Base-by-base conservation (phyloP, 2,113 vertebrate species). In the Macaca mulatta region DNA sequence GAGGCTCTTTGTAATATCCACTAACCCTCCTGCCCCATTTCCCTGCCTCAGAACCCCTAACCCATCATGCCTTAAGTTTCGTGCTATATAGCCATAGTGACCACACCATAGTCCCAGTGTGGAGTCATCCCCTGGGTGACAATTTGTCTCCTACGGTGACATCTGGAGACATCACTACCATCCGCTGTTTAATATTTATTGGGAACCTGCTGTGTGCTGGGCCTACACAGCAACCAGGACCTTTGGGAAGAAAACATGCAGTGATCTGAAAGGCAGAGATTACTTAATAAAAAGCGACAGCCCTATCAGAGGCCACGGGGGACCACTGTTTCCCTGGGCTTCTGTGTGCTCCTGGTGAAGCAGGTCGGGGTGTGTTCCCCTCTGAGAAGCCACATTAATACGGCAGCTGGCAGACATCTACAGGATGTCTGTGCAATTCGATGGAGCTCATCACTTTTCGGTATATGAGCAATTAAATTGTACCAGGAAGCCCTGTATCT, bases 401-500 rank as follows among this genome's bases (percentile, higher is more conserved):
- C 69, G 48, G 98, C 97, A 88, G 98, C 92, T 50, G 98, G 97
- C 40, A 40, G 40, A 40, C 40, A 40, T 40, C 91, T 32, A 77
- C 72, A 97, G 97, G 97, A 98, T 10, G 55, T 96, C 97, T 40
- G 96, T 43, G 96, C 96, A 10, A 94, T 1, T 89, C 50, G 72
- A 67, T 25, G 7, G 89, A 98, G 97, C 98, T 98, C 98, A 98
- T 98, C 72, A 93, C 98, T 98, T 98, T 95, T 95, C 97, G n/a
- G 4, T 98, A 98, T 91, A 92, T 69, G 97, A 98, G 98, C 98
- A 98, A 99, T 98, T 98, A 98, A 97, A 97, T 92, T 93, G 98
- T 96, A 90, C 98, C 88, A 45, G 98, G 98, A 98, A 96, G 97
- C 52, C 88, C 97, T 59, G 0, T 96, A 95, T 98, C 98, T 98